Evolutionary conservation across 2,113 vertebrate genomes (phyloP).

Genomic region (Nyctereutes procyonoides): DNA sequence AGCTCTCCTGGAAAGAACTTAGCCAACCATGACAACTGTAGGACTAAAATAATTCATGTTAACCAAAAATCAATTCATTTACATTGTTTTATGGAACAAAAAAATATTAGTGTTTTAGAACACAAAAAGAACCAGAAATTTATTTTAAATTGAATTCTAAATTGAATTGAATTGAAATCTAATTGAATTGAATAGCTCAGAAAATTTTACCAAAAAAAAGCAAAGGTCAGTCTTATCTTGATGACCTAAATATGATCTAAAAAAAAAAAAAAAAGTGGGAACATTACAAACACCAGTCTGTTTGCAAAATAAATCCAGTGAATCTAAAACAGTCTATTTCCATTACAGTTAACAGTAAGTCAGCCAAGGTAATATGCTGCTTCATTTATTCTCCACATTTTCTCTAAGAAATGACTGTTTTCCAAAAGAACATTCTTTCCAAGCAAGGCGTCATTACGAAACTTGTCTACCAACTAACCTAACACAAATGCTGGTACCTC

Average conservation of each 20-base stretch:
- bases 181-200: not conserved
- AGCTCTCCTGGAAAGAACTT: conserved; percentile 19
- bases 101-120: not conserved
- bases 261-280: not conserved
- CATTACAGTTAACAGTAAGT: conserved; percentile 24
- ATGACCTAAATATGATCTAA: conserved; percentile 22
- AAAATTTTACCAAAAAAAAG: not conserved
- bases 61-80: not conserved
- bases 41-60: conserved; percentile 48
- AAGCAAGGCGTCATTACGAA: not conserved
- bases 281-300: not conserved
- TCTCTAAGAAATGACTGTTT: conserved; percentile 40
- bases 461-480: conserved; percentile 36
- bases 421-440: conserved; percentile 26
- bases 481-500: conserved; percentile 15
- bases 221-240: conserved; percentile 29
- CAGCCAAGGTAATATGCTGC: not conserved
- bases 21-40: not conserved
- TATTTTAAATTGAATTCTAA: conserved; percentile 39
- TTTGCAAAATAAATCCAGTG: not conserved
- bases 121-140: not conserved
- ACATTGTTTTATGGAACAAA: not conserved
- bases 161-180: no score
- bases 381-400: conserved; percentile 31
- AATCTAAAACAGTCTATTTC: not conserved